Evolutionary conservation across 1,140 invertebrate species (phyloP).

Genomic region (Zaprionus africanus): DNA sequence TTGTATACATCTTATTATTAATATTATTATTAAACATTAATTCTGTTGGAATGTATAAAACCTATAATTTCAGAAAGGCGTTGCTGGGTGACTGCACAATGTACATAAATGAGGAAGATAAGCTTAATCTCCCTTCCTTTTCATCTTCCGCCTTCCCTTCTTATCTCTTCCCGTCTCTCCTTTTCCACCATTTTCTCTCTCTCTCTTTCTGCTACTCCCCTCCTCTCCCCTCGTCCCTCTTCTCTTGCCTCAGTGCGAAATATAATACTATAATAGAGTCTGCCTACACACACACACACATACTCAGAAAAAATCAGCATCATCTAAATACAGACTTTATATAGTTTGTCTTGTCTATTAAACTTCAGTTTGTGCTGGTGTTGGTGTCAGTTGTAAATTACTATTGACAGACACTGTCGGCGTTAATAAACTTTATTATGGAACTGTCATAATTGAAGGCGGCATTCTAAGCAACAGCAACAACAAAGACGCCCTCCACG

Average conservation of each 20-base stretch:
- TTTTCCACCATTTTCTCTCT: not conserved
- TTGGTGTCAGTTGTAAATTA: conserved; percentile 20
- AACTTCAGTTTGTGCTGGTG: not conserved
- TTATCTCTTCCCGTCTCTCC: no score
- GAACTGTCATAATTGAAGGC: conserved; percentile 50
- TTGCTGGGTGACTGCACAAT: not conserved
- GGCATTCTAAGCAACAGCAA: conserved; percentile 34
- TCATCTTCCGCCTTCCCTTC: no score
- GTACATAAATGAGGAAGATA: not conserved
- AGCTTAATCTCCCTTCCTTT: not conserved
- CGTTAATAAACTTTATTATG: conserved; percentile 39
- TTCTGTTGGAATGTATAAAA: not conserved
- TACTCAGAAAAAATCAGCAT: not conserved
- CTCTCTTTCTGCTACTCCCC: not conserved
- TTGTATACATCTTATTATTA: no score
- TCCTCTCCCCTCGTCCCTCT: not conserved
- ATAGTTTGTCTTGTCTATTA: conserved; percentile 7
- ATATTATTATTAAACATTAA: no score
- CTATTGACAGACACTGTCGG: conserved; percentile 41
- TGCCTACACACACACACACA: not conserved
- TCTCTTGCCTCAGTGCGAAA: not conserved
- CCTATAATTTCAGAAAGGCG: not conserved
- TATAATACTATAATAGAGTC: conserved; percentile 8
- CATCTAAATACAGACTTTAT: not conserved
- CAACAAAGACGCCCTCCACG: conserved; percentile 36